Evolutionary conservation across 2,113 vertebrate genomes (phyloP).

Genomic region (Condylura cristata): DNA sequence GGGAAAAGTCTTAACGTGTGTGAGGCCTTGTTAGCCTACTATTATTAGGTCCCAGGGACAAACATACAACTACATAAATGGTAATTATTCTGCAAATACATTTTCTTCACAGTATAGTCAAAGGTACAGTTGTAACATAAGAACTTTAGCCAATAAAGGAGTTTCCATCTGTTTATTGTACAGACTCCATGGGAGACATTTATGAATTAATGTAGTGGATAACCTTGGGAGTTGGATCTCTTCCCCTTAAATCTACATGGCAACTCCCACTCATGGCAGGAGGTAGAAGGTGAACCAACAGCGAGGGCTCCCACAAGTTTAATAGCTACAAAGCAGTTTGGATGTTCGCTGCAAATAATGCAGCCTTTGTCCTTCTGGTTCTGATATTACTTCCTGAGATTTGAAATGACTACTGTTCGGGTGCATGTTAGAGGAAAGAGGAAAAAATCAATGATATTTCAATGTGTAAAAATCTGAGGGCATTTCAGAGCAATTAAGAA

Average conservation of each 20-base stretch:
- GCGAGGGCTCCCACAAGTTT: background rate
- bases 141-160: background rate
- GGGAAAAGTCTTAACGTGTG: background rate
- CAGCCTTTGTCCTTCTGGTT: background rate
- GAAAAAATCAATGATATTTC: background rate
- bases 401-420: constrained; percentile 53
- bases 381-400: background rate
- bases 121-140: background rate
- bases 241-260: background rate
- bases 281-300: background rate
- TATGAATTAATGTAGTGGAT: background rate
- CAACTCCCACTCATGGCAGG: background rate
- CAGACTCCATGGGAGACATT: background rate
- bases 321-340: background rate
- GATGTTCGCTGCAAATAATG: background rate
- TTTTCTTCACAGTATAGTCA: background rate
- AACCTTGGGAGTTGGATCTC: background rate
- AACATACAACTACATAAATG: background rate
- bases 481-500: constrained; percentile 43
- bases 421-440: background rate
- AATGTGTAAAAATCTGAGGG: constrained; percentile 14
- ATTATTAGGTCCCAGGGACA: constrained; percentile 11
- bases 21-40: background rate
- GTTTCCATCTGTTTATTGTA: constrained; percentile 14
- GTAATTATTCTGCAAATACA: constrained; percentile 7